Evolutionary conservation across 1,140 invertebrate genomes (phyloP).

Genomic region (Globodera rostochiensis): DNA sequence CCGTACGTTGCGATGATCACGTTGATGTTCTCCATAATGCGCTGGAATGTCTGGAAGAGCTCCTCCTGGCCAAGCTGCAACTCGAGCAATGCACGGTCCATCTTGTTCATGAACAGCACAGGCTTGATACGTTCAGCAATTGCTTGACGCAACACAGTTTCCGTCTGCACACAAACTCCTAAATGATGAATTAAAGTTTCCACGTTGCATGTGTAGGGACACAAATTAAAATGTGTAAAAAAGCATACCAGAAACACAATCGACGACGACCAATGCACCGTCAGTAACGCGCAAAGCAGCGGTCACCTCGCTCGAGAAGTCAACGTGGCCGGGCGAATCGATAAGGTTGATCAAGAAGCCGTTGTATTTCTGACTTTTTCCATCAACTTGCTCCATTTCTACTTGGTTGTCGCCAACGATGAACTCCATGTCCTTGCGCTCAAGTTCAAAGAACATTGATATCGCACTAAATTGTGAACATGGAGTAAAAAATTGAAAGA

Average conservation of each 20-base stretch:
- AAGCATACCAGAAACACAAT: slow-evolving; percentile 88
- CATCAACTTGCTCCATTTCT: slow-evolving; percentile 73
- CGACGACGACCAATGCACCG: slow-evolving; percentile 97
- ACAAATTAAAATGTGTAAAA: neutral
- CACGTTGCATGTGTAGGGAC: slow-evolving; percentile 1
- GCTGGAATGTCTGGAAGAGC: slow-evolving; percentile 97
- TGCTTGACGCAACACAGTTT: slow-evolving; percentile 96
- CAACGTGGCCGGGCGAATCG: slow-evolving; percentile 98
- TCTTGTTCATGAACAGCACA: slow-evolving; percentile 99
- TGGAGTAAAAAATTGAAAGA: too few relatives aligned
- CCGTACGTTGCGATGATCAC: slow-evolving; percentile 99
- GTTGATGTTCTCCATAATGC: slow-evolving; percentile 99
- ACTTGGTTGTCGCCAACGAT: slow-evolving; percentile 72
- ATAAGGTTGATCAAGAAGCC: slow-evolving; percentile 99
- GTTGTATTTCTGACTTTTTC: slow-evolving; percentile 80
- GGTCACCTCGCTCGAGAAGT: slow-evolving; percentile 98
- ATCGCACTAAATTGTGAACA: slow-evolving; percentile 77
- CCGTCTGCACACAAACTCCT: slow-evolving; percentile 99
- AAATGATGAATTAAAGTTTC: slow-evolving; percentile 41
- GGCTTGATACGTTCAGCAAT: slow-evolving; percentile 99
- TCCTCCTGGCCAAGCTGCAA: slow-evolving; percentile 88
- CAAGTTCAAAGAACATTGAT: slow-evolving; percentile 95
- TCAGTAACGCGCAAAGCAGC: slow-evolving; percentile 98
- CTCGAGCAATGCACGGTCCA: slow-evolving; percentile 92
- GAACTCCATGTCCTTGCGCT: slow-evolving; percentile 77